Percentiles rank a stretch among this genome's conserved stretches.
Conservation (phyloP, 2,888 invertebrate species). For the Cephalotes varians region DNA sequence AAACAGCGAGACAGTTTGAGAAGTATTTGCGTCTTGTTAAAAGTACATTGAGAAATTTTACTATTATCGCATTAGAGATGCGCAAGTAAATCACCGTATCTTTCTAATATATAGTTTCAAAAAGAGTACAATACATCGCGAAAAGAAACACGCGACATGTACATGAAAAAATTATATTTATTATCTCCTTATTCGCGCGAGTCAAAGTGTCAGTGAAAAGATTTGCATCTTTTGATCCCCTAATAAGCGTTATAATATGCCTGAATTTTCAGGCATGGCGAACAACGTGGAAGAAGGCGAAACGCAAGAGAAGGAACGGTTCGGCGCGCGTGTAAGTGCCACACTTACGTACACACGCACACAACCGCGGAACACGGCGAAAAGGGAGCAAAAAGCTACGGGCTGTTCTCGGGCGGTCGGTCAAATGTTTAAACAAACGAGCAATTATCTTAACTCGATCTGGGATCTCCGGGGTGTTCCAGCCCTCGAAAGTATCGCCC, state of each 20-base stretch:
- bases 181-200: neutral
- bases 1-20: constrained; percentile 5
- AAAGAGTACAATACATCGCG: neutral
- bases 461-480: constrained; percentile 77
- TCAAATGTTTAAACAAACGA: constrained; percentile 85
- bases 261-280: neutral
- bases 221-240: constrained; percentile 24
- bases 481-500: constrained; percentile 56
- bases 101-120: neutral
- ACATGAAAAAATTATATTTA: constrained; percentile 1
- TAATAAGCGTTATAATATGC: constrained; percentile 12
- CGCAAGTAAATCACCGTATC: neutral
- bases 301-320: constrained; percentile 1
- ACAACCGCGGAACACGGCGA: constrained; percentile 40
- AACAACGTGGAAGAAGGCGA: constrained; percentile 16
- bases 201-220: constrained; percentile 18
- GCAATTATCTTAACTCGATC: constrained; percentile 85
- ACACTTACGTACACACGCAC: constrained; percentile 24
- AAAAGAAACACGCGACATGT: neutral
- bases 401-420: constrained; percentile 74
- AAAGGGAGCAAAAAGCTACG: constrained; percentile 72
- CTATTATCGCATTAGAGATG: neutral
- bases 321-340: neutral
- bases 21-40: constrained; percentile 9
- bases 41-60: neutral